Percentiles rank a stretch among this genome's conserved stretches.
Evolutionary conservation across 2,888 invertebrate species (phyloP).

Genomic region (Xiphydria camelus): DNA sequence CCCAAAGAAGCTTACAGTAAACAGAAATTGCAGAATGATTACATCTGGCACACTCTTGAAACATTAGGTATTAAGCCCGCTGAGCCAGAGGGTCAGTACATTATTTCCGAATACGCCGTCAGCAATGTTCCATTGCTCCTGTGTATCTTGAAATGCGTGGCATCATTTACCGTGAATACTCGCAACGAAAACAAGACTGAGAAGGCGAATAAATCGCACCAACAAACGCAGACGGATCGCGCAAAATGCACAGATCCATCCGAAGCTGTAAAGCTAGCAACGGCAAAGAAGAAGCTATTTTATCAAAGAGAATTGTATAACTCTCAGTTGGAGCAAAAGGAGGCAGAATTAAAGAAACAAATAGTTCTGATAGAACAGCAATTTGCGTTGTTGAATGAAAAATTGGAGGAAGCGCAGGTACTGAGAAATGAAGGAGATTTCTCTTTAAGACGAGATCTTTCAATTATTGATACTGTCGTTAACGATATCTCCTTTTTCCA

Average conservation of each 20-base stretch:
- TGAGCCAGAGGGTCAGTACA: slow-evolving; percentile 37
- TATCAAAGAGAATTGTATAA: slow-evolving; percentile 43
- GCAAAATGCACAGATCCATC: neutral
- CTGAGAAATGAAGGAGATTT: neutral
- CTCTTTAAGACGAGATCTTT: too few species aligned
- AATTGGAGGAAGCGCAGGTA: slow-evolving; percentile 47
- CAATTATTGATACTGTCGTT: too few species aligned
- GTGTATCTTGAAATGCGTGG: slow-evolving; percentile 43
- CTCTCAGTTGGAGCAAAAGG: slow-evolving; percentile 39
- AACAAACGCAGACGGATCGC: neutral
- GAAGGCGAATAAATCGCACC: slow-evolving; percentile 3
- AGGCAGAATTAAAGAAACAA: slow-evolving; percentile 41
- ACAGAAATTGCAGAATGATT: slow-evolving; percentile 47
- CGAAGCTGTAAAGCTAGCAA: slow-evolving; percentile 20
- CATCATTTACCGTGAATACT: slow-evolving; percentile 19
- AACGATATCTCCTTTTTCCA: slow-evolving; percentile 18
- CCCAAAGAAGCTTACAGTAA: slow-evolving; percentile 15
- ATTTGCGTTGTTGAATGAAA: slow-evolving; percentile 36
- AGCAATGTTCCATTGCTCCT: slow-evolving; percentile 44
- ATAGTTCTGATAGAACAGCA: slow-evolving; percentile 42
- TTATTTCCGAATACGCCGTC: slow-evolving; percentile 42
- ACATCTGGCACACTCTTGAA: slow-evolving; percentile 47
- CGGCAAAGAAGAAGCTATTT: slow-evolving; percentile 39
- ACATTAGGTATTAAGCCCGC: slow-evolving; percentile 47
- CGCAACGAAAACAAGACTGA: neutral